Evolutionary conservation across 2,797 vertebrate species (phyloP), one percentile per base, ranked within the genome.

Genomic region (Leptodon cayanensis): DNA sequence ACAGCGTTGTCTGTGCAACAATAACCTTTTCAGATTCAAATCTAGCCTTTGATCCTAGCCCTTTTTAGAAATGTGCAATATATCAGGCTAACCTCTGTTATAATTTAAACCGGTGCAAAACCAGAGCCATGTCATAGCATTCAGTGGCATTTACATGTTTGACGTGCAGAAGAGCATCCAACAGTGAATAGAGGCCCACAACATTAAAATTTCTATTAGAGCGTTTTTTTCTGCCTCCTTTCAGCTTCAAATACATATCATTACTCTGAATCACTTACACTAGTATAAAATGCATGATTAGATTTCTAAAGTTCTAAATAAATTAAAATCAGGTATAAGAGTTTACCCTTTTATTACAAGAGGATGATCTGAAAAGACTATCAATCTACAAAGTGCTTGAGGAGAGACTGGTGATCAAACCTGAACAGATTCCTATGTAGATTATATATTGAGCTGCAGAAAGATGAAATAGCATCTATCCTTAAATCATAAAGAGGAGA

Each of bases 11-110:
- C 84, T 88, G 73, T 50, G 37, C 88, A 80, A 65, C 52, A 95
- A 87, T 77, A 92, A 96, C 83, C 79, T 95, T 91, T 93, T 94
- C 87, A 83, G 80, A 96, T 78, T 92, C 40, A 66, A 52, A 89
- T 70, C 79, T 72, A 87, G 83, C 80, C 74, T 83, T 97, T 83
- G 49, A 90, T 97, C 83, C 67, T 8, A 89, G 78, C 10, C 50
- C 52, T 87, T 94, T 96, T 95, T 54, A 93, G 71, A 95, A 94
- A 63, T 1, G 0, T 76, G 47, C 39, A 90, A 66, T 25, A 40
- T 85, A 86, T 87, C 81, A 83, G 73, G 72, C 44, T 88, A 93
- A 87, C 69, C 77, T 87, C 82, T 69, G 70, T 90, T 90, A 66
- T 57, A 94, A 93, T 93, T 92, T 91, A 95, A 94, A 87, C 67